Base-by-base conservation (phyloP, 1,140 invertebrate species). In the Danaus plexippus region DNA sequence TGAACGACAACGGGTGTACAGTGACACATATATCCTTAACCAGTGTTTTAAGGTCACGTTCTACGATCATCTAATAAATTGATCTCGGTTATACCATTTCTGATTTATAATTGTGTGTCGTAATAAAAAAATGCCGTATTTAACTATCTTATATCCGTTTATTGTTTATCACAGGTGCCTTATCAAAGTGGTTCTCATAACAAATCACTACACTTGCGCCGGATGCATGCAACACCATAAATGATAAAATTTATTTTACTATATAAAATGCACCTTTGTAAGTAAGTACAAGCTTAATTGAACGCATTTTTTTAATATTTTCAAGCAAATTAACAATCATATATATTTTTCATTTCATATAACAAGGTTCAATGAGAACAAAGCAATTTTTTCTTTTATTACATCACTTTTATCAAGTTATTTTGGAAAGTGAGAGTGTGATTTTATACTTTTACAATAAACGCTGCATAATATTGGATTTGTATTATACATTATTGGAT, bases 131-230 rank as follows among this genome's bases (percentile, higher is more conserved):
- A 32, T 32, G 22, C 22, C 22, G 22, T 32, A 32, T 32, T 32
- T 32, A 32, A 60, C 47, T 60, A 54, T 53, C 53, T 42, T 60
- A 49, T 46, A 54, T 42, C 43, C 47, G 52, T 49, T 41, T 47
- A 57, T 45, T 55, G 47, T 51, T 60, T 60, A 59, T 57, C 18
- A 54, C 47, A 54, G 40, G 52, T 59, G 52, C 52, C 32, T 51
- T 50, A 50, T 59, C 58, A 54, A 12, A 42, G 15, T 32, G 40
- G 44, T 54, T 43, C 22, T 59, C n/a, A 59, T 59, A 52, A 59
- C 43, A 54, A 59, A 59, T 59, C 52, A 47, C 32, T 32, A 49
- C 6, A 54, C 52, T 12, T 44, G 42, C 50, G 22, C 46, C 47
- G 12, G 41, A 10, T 54, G 15, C 22, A 22, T 15, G 9, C 45